These are phyloP conservation scores for Caenorhabditis auriculariae DNA, from an alignment of 2,888 invertebrate genomes.

Conservation along the genomic window DNA sequence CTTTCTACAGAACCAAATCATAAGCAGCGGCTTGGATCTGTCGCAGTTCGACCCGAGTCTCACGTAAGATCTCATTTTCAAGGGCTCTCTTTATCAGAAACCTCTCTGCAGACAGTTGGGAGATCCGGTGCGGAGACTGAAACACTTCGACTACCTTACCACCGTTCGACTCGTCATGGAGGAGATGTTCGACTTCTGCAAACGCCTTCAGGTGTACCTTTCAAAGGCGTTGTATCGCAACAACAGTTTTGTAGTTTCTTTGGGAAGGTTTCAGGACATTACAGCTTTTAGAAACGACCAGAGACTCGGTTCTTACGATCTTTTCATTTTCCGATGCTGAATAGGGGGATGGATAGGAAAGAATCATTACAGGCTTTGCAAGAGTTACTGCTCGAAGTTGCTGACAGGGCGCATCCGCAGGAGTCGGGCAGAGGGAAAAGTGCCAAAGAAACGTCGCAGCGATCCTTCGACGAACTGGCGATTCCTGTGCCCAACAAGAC, in stretches of 20 bases:
- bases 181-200: constrained; percentile 74
- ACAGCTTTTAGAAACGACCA: too few relatives aligned
- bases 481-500: too few relatives aligned
- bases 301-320: neutral
- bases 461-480: too few relatives aligned
- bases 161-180: constrained; percentile 74
- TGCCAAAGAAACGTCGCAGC: neutral
- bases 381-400: constrained; percentile 30
- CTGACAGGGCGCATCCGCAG: constrained; percentile 22
- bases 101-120: constrained; percentile 67
- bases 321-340: neutral
- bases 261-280: too few relatives aligned
- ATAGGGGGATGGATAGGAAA: neutral
- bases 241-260: too few relatives aligned
- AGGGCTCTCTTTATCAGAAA: too few relatives aligned
- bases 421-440: constrained; percentile 15
- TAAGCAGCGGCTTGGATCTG: constrained; percentile 47
- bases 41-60: constrained; percentile 51
- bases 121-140: constrained; percentile 72
- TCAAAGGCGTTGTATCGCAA: too few relatives aligned
- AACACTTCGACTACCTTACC: constrained; percentile 74
- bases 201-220: constrained; percentile 76
- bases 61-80: too few relatives aligned
- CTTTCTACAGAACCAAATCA: constrained; percentile 38
- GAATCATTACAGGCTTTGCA: constrained; percentile 43